Base-by-base conservation (phyloP, 2,888 invertebrate species). In the Choristoneura rosaceana region DNA sequence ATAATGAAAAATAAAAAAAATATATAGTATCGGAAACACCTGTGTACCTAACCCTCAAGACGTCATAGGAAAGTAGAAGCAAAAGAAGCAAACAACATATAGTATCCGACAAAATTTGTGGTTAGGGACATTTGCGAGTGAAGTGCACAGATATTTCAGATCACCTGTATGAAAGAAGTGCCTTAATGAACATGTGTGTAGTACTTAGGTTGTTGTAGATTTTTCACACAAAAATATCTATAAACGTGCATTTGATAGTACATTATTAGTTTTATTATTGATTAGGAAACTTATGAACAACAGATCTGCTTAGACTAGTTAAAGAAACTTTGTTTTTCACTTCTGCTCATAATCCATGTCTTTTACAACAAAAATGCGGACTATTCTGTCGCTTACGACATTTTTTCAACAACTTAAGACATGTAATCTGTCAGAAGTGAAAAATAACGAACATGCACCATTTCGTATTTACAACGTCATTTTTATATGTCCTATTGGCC, bases 1-100 rank as follows among this genome's bases (percentile, higher is more conserved):
- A 78, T 5, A 79, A 76, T 71, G 79, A 69, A 76, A 61, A 62
- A 70, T 63, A 77, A 63, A 55, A 4, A 41, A 4, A 43, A 43
- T 43, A 4, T 12, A 3, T 12, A 25, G 25, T 12, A 12, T 12
- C 43, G 12, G 43, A 43, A 43, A 12, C 4, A 43, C 3, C 43
- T 12, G 43, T 43, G 43, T 12, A 43, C 12, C 3, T 12, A 12
- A 43, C 12, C 12, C 10, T 3, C 12, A 3, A 12, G 12, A 12
- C 12, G 3, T 38, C 38, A 4, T 1, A 7, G 38, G 38, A 38
- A 25, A 25, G 25, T 25, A 2, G 25, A 25, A 25, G 25, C 25
- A 25, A 25, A 25, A 25, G 0, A 25, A 25, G 25, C 25, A 25
- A 25, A 25, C 0, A 25, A 25, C 25, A 25, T 25, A n/a, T n/a